A percentile compares a stretch with the other conserved stretches of the same genome.
Evolutionary conservation across 1,140 invertebrate genomes (phyloP).

Genomic region (Papilio dardanus): DNA sequence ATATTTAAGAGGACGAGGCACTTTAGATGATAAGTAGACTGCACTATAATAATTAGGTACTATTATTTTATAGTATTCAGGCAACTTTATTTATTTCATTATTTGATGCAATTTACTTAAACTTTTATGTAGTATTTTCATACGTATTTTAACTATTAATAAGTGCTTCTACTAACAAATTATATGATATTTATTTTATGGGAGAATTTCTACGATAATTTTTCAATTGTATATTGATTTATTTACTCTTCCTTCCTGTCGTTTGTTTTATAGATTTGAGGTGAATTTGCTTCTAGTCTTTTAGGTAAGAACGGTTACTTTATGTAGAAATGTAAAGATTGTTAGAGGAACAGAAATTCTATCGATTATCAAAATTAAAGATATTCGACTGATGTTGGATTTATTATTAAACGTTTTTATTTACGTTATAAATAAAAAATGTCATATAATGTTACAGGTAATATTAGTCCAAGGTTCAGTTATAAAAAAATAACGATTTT

Average conservation of each 20-base stretch:
- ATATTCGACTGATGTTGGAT: too few relatives aligned
- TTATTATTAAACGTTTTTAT: too few relatives aligned
- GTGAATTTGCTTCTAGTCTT: not conserved
- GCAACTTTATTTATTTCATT: constrained; percentile 6
- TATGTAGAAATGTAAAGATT: too few relatives aligned
- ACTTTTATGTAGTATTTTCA: not conserved
- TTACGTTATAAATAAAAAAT: not conserved
- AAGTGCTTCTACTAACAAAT: not conserved
- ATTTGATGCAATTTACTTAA: not conserved
- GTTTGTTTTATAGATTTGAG: not conserved
- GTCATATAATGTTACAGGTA: not conserved
- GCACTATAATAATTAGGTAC: not conserved
- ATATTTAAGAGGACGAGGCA: constrained; percentile 1
- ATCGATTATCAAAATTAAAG: too few relatives aligned
- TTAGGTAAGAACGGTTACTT: too few relatives aligned
- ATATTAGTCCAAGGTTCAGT: not conserved
- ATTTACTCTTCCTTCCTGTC: not conserved
- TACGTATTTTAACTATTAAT: not conserved
- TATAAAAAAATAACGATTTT: not conserved
- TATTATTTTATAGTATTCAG: not conserved
- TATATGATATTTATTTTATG: not conserved
- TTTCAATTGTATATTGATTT: not conserved
- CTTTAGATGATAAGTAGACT: constrained; percentile 11
- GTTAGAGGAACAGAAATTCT: too few relatives aligned
- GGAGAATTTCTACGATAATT: not conserved